A percentile compares a stretch with the other conserved stretches of the same genome.
Conservation (phyloP, 2,113 vertebrate species). For the Strix uralensis region DNA sequence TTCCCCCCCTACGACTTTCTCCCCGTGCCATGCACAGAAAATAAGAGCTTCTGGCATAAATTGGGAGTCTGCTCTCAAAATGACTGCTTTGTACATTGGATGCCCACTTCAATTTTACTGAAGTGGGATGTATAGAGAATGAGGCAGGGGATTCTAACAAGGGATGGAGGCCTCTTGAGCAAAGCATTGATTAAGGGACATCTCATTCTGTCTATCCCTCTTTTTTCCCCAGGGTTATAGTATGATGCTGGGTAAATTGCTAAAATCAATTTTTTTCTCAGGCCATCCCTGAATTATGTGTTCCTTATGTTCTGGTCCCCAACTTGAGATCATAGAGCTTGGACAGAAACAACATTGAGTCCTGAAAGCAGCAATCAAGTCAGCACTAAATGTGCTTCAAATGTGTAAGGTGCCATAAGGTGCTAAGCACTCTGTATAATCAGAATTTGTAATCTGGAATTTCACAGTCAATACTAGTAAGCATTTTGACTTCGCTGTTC, state of each 20-base stretch:
- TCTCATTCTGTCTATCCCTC: neutral
- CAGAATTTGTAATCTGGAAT: neutral
- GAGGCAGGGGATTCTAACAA: neutral
- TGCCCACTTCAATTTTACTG: neutral
- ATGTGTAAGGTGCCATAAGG: neutral
- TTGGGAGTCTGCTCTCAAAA: neutral
- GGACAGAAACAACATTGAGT: neutral
- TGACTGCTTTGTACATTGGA: neutral
- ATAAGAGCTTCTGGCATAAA: neutral
- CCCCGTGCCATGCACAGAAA: neutral
- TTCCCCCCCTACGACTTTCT: neutral
- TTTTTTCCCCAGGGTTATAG: neutral
- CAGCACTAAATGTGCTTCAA: neutral
- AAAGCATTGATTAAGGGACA: neutral
- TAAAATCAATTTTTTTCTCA: neutral
- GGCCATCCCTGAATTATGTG: neutral
- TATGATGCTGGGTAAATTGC: neutral
- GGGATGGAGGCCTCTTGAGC: neutral
- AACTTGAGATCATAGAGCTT: neutral
- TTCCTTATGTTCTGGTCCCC: neutral
- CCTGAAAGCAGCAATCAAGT: neutral
- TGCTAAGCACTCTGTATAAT: neutral
- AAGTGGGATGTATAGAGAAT: accelerated
- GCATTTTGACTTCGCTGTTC: neutral
- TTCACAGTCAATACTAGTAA: neutral